These are phyloP conservation scores for Bucorvus abyssinicus DNA, from an alignment of 2,797 vertebrate genomes.

Conservation along the genomic window DNA sequence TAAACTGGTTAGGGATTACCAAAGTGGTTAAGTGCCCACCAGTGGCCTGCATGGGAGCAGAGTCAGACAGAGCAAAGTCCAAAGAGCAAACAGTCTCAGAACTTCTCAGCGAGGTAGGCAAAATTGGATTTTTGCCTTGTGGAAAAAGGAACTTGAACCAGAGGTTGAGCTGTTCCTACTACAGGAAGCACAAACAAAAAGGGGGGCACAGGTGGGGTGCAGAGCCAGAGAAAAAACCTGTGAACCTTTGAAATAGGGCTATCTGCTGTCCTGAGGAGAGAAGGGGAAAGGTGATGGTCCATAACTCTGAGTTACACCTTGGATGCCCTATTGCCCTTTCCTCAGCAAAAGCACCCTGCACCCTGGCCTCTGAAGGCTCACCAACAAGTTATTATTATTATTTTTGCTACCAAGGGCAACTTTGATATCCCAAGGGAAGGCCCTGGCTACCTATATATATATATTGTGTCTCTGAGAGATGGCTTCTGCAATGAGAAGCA, in stretches of 20 bases:
- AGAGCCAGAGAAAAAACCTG: neutral
- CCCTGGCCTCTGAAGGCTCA: neutral
- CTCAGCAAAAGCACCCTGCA: neutral
- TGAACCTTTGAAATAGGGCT: neutral
- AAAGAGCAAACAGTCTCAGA: neutral
- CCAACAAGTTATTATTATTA: neutral
- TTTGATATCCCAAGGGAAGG: neutral
- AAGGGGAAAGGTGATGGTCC: neutral
- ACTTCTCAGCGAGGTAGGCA: neutral
- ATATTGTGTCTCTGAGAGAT: neutral
- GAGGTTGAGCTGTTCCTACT: neutral
- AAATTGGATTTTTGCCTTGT: neutral
- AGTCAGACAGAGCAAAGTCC: neutral
- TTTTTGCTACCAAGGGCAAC: neutral
- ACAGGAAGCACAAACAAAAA: neutral
- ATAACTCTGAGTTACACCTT: neutral
- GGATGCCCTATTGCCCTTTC: neutral
- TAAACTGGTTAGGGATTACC: neutral
- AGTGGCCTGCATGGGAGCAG: neutral
- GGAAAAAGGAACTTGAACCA: neutral
- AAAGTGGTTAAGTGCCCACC: neutral
- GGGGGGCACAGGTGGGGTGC: neutral
- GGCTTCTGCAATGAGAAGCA: neutral
- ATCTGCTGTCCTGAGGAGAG: neutral
- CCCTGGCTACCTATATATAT: neutral